Conservation (phyloP, 2,888 invertebrate species). For the Cephus rjabovi region DNA sequence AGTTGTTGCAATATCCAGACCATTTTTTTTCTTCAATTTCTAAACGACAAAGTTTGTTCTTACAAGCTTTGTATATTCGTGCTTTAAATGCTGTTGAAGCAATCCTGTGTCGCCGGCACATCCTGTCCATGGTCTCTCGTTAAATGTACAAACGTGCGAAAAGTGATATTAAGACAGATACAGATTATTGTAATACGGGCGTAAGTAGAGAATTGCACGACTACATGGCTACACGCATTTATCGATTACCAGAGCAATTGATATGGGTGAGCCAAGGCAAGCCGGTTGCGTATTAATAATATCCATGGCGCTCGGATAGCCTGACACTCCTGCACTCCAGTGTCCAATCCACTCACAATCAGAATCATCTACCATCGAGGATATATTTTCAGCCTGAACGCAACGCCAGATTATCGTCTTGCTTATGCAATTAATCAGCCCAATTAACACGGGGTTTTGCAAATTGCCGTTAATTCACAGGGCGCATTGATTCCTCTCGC, state of each 20-base stretch:
- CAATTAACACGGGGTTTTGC: conserved; percentile 41
- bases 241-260: conserved; percentile 58
- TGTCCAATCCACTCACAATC: conserved; percentile 53
- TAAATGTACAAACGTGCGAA: not conserved
- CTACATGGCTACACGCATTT: conserved; percentile 34
- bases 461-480: conserved; percentile 39
- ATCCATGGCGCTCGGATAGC: conserved; percentile 72
- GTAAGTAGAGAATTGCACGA: not conserved
- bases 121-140: not conserved
- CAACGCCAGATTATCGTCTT: conserved; percentile 41
- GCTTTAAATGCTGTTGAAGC: not conserved
- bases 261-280: conserved; percentile 62
- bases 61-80: not conserved
- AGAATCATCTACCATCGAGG: conserved; percentile 65
- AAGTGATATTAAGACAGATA: not conserved
- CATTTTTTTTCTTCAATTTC: not conserved
- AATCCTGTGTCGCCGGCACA: not conserved
- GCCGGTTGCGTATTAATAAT: conserved; percentile 60
- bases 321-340: conserved; percentile 77
- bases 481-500: too few species aligned
- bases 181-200: not conserved
- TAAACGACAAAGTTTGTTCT: not conserved
- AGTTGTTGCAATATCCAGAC: too few species aligned
- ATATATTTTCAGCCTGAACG: conserved; percentile 14
- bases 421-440: conserved; percentile 57